phyloP scores from a whole-genome alignment of 2,888 invertebrate genomes.

The Itoplectis maculator region DNA sequence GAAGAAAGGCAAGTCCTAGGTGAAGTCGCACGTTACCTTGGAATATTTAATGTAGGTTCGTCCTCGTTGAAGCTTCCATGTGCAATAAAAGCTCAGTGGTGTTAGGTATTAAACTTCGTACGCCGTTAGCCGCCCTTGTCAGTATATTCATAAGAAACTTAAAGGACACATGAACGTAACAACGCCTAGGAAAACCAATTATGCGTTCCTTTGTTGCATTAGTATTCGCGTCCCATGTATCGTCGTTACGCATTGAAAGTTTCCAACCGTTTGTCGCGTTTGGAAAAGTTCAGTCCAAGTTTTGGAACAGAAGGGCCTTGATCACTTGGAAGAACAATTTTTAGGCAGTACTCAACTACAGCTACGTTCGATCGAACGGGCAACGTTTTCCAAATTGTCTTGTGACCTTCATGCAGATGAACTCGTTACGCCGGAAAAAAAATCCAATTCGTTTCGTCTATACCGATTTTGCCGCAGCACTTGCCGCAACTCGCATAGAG shows the following conservation, averaged over 20 bases:
- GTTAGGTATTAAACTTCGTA: not conserved
- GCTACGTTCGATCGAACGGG: too few species aligned
- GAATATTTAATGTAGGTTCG: constrained; percentile 26
- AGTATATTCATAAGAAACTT: constrained; percentile 14
- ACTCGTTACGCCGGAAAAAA: constrained; percentile 28
- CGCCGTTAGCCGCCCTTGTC: not conserved
- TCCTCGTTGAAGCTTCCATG: constrained; percentile 26
- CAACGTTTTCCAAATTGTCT: not conserved
- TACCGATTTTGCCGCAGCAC: not conserved
- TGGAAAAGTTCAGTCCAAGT: not conserved
- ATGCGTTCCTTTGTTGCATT: not conserved
- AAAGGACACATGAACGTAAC: not conserved
- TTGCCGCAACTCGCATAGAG: not conserved
- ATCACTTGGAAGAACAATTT: not conserved
- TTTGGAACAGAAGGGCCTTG: not conserved
- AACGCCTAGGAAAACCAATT: not conserved
- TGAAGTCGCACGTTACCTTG: not conserved
- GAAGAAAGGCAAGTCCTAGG: constrained; percentile 11
- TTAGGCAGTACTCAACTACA: too few species aligned
- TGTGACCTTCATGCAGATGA: constrained; percentile 26
- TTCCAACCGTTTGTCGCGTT: constrained; percentile 1
- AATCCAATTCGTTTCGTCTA: constrained; percentile 19
- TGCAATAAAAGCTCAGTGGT: not conserved
- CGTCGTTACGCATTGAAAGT: constrained; percentile 2
- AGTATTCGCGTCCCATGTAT: not conserved